Evolutionary conservation across 2,797 vertebrate species (phyloP).

Genomic region (Paguma larvata): DNA sequence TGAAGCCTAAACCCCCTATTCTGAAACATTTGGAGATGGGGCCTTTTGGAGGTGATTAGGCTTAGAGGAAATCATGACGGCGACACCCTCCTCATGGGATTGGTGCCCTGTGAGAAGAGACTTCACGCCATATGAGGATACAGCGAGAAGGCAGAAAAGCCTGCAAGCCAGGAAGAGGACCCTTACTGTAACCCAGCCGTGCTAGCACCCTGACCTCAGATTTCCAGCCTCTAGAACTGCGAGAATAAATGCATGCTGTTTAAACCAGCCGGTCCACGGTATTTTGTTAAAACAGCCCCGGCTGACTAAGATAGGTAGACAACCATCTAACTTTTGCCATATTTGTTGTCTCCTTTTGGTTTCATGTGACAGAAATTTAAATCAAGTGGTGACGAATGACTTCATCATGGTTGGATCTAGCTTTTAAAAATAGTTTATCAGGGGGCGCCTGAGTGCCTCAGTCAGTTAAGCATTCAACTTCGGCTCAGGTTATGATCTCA

Average conservation of each 20-base stretch:
- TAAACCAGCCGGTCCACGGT: background rate
- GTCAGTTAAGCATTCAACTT: too few relatives aligned
- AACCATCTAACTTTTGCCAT: background rate
- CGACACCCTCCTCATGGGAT: background rate
- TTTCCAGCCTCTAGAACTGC: background rate
- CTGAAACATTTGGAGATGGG: background rate
- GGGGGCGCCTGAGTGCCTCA: too few relatives aligned
- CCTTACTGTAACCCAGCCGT: background rate
- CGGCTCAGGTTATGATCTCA: too few relatives aligned
- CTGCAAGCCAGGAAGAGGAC: background rate
- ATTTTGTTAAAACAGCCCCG: background rate
- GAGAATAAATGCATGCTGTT: background rate
- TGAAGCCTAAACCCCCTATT: background rate
- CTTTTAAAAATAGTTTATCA: background rate
- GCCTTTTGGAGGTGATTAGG: background rate
- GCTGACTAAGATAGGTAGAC: background rate
- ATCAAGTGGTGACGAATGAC: background rate
- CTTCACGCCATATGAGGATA: background rate
- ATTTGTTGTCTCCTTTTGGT: slow-evolving; percentile 37
- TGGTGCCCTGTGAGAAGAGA: background rate
- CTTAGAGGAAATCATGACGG: background rate
- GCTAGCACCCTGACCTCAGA: background rate
- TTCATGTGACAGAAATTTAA: background rate
- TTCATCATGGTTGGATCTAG: background rate
- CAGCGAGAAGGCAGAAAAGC: background rate